Percentiles rank a stretch among this genome's conserved stretches.
These are phyloP conservation scores for Periophthalmus magnuspinnatus DNA, from an alignment of 2,797 vertebrate genomes.

Conservation along the genomic window DNA sequence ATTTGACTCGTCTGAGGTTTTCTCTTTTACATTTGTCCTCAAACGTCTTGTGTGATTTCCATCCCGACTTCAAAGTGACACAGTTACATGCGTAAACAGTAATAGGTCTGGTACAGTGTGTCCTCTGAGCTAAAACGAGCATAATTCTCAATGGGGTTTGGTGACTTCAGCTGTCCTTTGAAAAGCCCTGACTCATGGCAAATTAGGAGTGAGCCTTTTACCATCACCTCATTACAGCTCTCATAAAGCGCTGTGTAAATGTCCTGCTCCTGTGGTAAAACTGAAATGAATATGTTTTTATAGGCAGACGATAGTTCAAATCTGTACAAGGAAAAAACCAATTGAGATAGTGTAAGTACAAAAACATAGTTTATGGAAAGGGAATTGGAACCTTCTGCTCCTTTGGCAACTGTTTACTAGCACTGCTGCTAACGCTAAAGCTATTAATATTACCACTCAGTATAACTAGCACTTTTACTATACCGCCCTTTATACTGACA, in stretches of 20 bases:
- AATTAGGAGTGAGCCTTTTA: constrained; percentile 6
- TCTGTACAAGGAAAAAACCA: not conserved
- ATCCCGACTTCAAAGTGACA: constrained; percentile 18
- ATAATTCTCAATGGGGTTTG: constrained; percentile 7
- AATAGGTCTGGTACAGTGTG: not conserved
- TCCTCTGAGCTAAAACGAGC: constrained; percentile 6
- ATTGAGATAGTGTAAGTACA: constrained; percentile 3
- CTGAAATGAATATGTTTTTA: not conserved
- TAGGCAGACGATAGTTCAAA: not conserved
- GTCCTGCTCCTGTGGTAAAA: no score
- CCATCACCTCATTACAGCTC: not conserved
- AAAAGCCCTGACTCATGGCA: constrained; percentile 12
- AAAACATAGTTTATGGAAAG: not conserved
- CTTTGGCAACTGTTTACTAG: not conserved
- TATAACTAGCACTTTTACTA: not conserved
- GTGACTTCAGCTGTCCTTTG: constrained; percentile 10
- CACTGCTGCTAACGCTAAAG: not conserved
- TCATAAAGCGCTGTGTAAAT: constrained; percentile 5
- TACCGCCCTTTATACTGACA: no score
- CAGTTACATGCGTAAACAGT: constrained; percentile 4
- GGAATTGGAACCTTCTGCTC: not conserved
- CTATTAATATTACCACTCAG: not conserved
- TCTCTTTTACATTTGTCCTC: not conserved
- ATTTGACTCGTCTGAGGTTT: not conserved
- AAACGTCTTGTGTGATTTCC: not conserved